phyloP scores from a whole-genome alignment of 2,888 invertebrate species.

The Neoascia interrupta region DNA sequence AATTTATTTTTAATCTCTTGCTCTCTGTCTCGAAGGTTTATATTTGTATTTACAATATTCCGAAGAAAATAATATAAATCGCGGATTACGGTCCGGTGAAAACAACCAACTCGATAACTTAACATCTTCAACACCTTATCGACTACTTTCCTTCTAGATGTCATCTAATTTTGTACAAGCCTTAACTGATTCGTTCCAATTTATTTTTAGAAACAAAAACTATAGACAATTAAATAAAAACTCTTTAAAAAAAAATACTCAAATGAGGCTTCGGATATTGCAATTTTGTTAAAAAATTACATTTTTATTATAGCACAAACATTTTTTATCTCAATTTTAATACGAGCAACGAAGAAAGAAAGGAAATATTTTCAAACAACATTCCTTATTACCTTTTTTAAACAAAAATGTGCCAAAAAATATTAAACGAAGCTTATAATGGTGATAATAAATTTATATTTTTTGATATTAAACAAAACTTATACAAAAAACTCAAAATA shows the following conservation, averaged over 20 bases:
- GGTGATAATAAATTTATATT: slow-evolving; percentile 68
- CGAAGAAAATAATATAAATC: too few species aligned
- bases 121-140: too few species aligned
- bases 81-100: too few species aligned
- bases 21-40: too few species aligned
- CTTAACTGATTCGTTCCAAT: slow-evolving; percentile 6
- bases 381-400: slow-evolving; percentile 41
- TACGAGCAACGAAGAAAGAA: slow-evolving; percentile 5
- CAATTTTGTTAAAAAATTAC: slow-evolving; percentile 65
- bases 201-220: slow-evolving; percentile 3
- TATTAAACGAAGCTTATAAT: slow-evolving; percentile 63
- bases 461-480: slow-evolving; percentile 66
- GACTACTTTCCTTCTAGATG: too few species aligned
- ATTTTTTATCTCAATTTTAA: slow-evolving; percentile 20
- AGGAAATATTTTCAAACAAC: background rate
- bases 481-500: slow-evolving; percentile 23
- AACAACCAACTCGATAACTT: too few species aligned
- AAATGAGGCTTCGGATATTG: slow-evolving; percentile 66
- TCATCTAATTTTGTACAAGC: too few species aligned
- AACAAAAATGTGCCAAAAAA: slow-evolving; percentile 66
- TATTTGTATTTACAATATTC: too few species aligned
- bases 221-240: slow-evolving; percentile 25
- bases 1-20: too few species aligned
- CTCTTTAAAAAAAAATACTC: slow-evolving; percentile 29
- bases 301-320: slow-evolving; percentile 14